Percentiles rank a stretch among this genome's conserved stretches.
Conservation (phyloP, 2,888 invertebrate species). For the Ecliptopera silaceata region DNA sequence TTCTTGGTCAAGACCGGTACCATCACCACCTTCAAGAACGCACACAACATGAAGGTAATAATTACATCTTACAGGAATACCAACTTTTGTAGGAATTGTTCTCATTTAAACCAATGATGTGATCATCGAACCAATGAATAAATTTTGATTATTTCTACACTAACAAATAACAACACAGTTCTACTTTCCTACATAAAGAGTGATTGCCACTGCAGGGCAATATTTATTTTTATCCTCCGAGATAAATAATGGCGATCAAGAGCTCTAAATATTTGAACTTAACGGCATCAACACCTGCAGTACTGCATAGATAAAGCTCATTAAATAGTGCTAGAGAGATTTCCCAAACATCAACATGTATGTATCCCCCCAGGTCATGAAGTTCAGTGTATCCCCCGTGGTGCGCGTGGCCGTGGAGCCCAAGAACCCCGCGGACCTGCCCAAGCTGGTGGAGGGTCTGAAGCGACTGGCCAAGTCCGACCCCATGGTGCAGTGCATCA, state of each 20-base stretch:
- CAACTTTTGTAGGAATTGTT: neutral
- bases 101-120: too few relatives aligned
- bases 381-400: slow-evolving; percentile 99
- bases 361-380: slow-evolving; percentile 90
- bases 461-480: slow-evolving; percentile 99
- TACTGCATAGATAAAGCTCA: neutral
- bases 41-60: slow-evolving; percentile 96
- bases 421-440: slow-evolving; percentile 99
- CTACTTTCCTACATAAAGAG: too few relatives aligned
- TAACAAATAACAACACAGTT: too few relatives aligned
- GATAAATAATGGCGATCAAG: too few relatives aligned
- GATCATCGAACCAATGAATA: too few relatives aligned
- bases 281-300: too few relatives aligned
- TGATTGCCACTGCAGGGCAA: too few relatives aligned
- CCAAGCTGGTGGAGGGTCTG: slow-evolving; percentile 98
- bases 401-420: slow-evolving; percentile 99
- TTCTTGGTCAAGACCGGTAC: slow-evolving; percentile 99
- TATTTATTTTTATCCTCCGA: too few relatives aligned
- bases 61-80: neutral
- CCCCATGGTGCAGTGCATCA: slow-evolving; percentile 99
- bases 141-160: too few relatives aligned
- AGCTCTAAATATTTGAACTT: too few relatives aligned
- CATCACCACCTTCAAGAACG: slow-evolving; percentile 99
- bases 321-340: neutral
- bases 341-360: neutral